Evolutionary conservation across 2,888 invertebrate genomes (phyloP), one percentile per base, ranked within the genome.

Genomic region (Ophonus ardosiacus): DNA sequence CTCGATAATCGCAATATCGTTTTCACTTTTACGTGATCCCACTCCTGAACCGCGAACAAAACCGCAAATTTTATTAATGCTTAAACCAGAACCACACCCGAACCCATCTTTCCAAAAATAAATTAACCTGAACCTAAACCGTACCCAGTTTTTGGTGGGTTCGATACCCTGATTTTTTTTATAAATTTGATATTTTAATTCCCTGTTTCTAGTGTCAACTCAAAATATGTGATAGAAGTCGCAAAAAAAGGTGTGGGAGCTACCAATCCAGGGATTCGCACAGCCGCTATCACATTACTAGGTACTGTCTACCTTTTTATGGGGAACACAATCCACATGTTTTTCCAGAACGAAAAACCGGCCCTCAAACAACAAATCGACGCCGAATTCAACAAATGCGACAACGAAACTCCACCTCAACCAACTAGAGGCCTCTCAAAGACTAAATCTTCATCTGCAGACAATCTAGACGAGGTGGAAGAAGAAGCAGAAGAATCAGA

Each of bases 271-370:
- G 94, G 94, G 59, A 96, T 98, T 0, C 94, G 98, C 0, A 95
- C 95, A 0, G 93, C 97, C 0, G 95, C 95, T 0, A 95, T 98
- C 13, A 92, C 93, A 31, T 92, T 97, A 87, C 91, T 96, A 0
- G 97, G 97, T 0, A 94, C 95, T 0, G 92, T 98, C 88, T 96
- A 97, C 71, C 92, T 98, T 87, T 97, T 96, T 89, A 95, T 97
- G 92, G 98, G 98, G 0, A 94, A 95, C 13, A 92, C 93, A 0
- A 90, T 98, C 0, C 93, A 96, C 87, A 93, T 93, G 88, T 96
- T 96, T 89, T 97, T 98, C 88, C 98, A 98, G 87, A 94, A 94
- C 87, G 98, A 98, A 90, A 98, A 98, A 89, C 94, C 97, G 0
- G 95, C 96, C 0, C 92, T 98, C 0, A 94, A 95, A 68, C 96